These are phyloP conservation scores for Endotricha flammealis DNA, from an alignment of 2,888 invertebrate genomes.

Conservation along the genomic window DNA sequence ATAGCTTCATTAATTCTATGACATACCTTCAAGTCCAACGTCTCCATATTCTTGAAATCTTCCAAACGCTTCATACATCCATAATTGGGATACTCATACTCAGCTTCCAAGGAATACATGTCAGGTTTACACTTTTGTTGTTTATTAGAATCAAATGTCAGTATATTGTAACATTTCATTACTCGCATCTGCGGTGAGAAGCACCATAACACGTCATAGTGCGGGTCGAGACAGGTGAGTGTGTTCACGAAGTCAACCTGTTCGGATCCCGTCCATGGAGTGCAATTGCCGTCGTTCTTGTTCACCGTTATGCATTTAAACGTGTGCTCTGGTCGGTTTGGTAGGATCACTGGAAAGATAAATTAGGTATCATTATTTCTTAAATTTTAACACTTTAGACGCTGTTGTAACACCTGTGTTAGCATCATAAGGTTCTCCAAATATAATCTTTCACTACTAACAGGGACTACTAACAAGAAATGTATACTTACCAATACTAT, in stretches of 20 bases:
- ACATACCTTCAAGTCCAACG: conserved; percentile 41
- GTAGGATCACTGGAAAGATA: conserved; percentile 83
- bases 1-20: no score
- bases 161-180: conserved; percentile 89
- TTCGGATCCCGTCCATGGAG: conserved; percentile 87
- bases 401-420: no score
- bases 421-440: no score
- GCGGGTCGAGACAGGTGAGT: conserved; percentile 91
- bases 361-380: no score
- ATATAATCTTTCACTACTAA: no score
- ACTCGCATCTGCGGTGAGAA: conserved; percentile 82
- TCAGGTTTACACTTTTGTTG: conserved; percentile 57
- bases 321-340: conserved; percentile 86
- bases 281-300: conserved; percentile 92
- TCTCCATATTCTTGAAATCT: conserved; percentile 30
- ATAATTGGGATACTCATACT: conserved; percentile 59
- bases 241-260: conserved; percentile 91
- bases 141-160: conserved; percentile 84
- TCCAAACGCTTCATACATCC: conserved; percentile 62
- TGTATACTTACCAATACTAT: conserved; percentile 85
- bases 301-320: conserved; percentile 94
- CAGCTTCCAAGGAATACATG: conserved; percentile 33
- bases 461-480: no score
- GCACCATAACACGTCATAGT: conserved; percentile 96
- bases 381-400: no score